Evolutionary conservation across 2,888 invertebrate species (phyloP).

Genomic region (Gastrophysa polygoni): DNA sequence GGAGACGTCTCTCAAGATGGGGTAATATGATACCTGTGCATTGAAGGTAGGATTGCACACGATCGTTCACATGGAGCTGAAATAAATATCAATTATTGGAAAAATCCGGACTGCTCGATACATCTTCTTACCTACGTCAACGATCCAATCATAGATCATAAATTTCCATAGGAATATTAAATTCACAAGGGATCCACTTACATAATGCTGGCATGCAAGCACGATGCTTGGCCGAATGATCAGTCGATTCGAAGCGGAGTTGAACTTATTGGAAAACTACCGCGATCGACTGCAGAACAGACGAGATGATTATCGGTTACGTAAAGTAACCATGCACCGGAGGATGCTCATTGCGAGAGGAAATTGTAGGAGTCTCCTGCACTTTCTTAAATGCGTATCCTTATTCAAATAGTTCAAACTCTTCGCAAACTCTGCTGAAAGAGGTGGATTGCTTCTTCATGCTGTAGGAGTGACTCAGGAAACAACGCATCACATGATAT

Average conservation of each 20-base stretch:
- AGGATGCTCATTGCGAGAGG: slow-evolving; percentile 40
- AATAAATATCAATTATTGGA: slow-evolving; percentile 36
- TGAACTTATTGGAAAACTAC: slow-evolving; percentile 20
- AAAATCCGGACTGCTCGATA: slow-evolving; percentile 52
- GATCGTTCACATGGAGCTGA: slow-evolving; percentile 16
- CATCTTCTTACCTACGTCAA: slow-evolving; percentile 52
- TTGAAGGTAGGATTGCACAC: slow-evolving; percentile 9
- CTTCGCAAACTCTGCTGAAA: no score
- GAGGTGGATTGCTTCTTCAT: no score
- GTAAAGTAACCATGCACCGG: slow-evolving; percentile 49
- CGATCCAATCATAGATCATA: slow-evolving; percentile 48
- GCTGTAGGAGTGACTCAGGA: no score
- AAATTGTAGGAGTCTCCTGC: slow-evolving; percentile 9
- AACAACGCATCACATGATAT: no score
- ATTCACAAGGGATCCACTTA: slow-evolving; percentile 50
- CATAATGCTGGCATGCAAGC: slow-evolving; percentile 44
- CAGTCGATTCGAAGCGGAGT: slow-evolving; percentile 14
- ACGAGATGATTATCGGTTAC: slow-evolving; percentile 57
- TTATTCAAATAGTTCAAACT: background rate
- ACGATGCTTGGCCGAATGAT: slow-evolving; percentile 33
- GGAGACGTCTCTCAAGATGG: slow-evolving; percentile 2
- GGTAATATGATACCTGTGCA: slow-evolving; percentile 10
- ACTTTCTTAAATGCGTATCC: background rate
- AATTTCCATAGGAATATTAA: slow-evolving; percentile 50
- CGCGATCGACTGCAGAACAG: slow-evolving; percentile 45